Evolutionary conservation across 1,140 invertebrate genomes (phyloP).

Genomic region (Musca domestica): DNA sequence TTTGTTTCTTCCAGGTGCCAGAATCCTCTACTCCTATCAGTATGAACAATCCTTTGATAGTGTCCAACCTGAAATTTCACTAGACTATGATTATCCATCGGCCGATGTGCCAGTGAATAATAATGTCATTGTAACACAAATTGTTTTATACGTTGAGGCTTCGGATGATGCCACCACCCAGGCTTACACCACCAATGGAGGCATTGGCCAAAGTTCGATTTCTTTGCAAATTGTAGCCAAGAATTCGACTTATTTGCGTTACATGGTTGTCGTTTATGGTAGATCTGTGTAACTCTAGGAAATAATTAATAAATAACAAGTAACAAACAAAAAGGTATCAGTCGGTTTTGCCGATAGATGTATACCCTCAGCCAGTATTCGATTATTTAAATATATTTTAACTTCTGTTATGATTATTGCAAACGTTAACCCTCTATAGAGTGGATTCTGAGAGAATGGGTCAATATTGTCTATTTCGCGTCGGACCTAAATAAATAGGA

Average conservation of each 20-base stretch:
- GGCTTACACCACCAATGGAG: neutral
- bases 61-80: neutral
- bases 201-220: constrained; percentile 14
- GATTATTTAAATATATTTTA: too few species aligned
- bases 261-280: constrained; percentile 21
- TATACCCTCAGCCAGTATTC: too few species aligned
- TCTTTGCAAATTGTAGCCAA: constrained; percentile 11
- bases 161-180: constrained; percentile 1
- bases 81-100: constrained; percentile 21
- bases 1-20: constrained; percentile 8
- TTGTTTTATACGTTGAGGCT: constrained; percentile 15
- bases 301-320: neutral
- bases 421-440: too few species aligned
- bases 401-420: too few species aligned
- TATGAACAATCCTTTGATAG: neutral
- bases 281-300: neutral
- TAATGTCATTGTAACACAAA: neutral
- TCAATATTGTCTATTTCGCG: too few species aligned
- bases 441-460: too few species aligned
- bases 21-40: constrained; percentile 5
- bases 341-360: too few species aligned
- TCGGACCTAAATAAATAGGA: too few species aligned
- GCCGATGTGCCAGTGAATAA: neutral
- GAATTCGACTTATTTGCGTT: constrained; percentile 11
- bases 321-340: too few species aligned